These are phyloP conservation scores for Mantis religiosa DNA, from an alignment of 2,888 invertebrate genomes.

Conservation along the genomic window DNA sequence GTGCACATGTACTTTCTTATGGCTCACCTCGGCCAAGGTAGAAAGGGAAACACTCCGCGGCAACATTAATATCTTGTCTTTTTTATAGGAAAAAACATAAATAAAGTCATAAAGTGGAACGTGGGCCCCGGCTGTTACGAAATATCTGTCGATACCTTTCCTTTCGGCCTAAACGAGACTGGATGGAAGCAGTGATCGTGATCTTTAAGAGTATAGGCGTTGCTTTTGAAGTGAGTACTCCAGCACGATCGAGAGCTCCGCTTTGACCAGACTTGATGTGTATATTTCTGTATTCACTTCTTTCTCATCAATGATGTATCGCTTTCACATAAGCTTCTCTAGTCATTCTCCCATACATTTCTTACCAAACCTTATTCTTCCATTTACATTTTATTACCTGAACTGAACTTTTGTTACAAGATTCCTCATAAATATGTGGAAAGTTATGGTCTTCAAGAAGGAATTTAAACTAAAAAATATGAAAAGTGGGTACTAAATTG, in stretches of 20 bases:
- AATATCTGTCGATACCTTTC: not conserved
- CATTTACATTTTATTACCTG: too few species aligned
- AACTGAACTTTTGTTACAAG: too few species aligned
- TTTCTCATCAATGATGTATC: too few species aligned
- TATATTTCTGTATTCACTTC: too few species aligned
- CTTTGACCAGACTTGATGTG: too few species aligned
- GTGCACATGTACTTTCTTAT: not conserved
- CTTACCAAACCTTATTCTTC: too few species aligned
- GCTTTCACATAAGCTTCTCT: too few species aligned
- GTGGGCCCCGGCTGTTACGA: not conserved
- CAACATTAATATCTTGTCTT: not conserved
- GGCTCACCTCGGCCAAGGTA: not conserved
- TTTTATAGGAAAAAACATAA: not conserved
- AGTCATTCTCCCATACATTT: too few species aligned
- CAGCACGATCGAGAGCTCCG: not conserved
- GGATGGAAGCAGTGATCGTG: not conserved
- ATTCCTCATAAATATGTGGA: too few species aligned
- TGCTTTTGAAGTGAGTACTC: not conserved
- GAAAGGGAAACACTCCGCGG: not conserved
- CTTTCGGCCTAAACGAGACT: not conserved
- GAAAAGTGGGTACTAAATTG: too few species aligned
- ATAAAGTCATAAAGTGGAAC: not conserved
- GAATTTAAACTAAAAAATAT: too few species aligned
- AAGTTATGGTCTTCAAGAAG: too few species aligned
- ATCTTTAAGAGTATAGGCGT: not conserved